phyloP scores from a whole-genome alignment of 2,888 invertebrate species.

The Andrena bucephala region DNA sequence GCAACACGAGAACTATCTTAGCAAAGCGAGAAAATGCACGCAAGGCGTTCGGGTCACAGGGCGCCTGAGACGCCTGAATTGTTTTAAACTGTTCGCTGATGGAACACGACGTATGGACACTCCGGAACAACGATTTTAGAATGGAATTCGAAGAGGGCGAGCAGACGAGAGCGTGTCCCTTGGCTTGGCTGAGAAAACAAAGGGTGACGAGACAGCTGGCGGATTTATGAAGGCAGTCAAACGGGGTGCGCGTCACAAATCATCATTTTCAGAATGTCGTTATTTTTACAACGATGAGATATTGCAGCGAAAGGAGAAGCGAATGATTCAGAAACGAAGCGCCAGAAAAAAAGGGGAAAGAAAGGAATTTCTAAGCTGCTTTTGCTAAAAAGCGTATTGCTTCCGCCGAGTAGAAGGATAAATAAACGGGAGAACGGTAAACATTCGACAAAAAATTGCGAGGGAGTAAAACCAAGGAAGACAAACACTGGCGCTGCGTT shows the following conservation, averaged over 20 bases:
- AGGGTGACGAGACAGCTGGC: constrained; percentile 30
- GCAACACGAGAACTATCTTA: constrained; percentile 61
- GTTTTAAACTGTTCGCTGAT: constrained; percentile 27
- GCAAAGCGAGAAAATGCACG: constrained; percentile 38
- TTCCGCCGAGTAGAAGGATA: background rate
- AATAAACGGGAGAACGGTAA: background rate
- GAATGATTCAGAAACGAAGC: constrained; percentile 8
- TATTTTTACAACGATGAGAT: constrained; percentile 50
- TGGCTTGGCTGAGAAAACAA: constrained; percentile 43
- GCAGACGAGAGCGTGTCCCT: constrained; percentile 9
- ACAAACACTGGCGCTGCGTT: background rate
- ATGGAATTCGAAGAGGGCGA: constrained; percentile 27
- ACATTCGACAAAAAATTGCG: constrained; percentile 10
- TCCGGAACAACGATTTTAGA: constrained; percentile 44
- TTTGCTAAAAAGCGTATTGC: background rate
- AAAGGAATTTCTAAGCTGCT: constrained; percentile 2
- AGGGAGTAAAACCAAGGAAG: background rate
- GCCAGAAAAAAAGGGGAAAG: background rate
- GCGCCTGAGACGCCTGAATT: constrained; percentile 10
- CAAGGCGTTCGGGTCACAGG: constrained; percentile 23
- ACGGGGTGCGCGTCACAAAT: constrained; percentile 16
- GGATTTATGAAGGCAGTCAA: constrained; percentile 42
- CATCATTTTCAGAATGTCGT: constrained; percentile 9
- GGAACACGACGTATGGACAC: constrained; percentile 19
- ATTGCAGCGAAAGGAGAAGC: constrained; percentile 5